These are phyloP conservation scores for Spodoptera littoralis DNA, from an alignment of 2,888 invertebrate genomes.

Conservation along the genomic window DNA sequence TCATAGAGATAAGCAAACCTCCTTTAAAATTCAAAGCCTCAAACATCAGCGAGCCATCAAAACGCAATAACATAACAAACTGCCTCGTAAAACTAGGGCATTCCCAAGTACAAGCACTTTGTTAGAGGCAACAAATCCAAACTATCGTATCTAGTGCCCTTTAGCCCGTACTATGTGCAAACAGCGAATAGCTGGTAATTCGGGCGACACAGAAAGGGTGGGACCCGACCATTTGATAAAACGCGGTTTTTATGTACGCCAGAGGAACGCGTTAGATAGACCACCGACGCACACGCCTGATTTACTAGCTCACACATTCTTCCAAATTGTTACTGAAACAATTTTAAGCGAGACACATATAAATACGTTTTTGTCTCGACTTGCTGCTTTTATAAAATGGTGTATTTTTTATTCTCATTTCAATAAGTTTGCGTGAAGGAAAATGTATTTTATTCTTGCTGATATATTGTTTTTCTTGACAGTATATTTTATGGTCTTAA, in stretches of 20 bases:
- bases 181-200: slow-evolving; percentile 75
- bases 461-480: no score
- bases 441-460: no score
- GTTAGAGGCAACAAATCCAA: slow-evolving; percentile 45
- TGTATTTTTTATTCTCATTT: no score
- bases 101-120: slow-evolving; percentile 45
- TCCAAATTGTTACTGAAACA: slow-evolving; percentile 8
- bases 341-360: background rate
- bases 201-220: slow-evolving; percentile 80
- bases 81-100: slow-evolving; percentile 45
- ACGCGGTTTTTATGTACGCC: slow-evolving; percentile 72
- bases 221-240: slow-evolving; percentile 71
- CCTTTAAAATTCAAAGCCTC: slow-evolving; percentile 1
- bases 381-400: background rate
- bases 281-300: slow-evolving; percentile 36
- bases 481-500: no score
- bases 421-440: no score
- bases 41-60: slow-evolving; percentile 35
- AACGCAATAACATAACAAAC: slow-evolving; percentile 48
- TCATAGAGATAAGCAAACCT: no score
- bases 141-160: slow-evolving; percentile 56
- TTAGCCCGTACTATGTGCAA: slow-evolving; percentile 61
- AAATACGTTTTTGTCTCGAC: slow-evolving; percentile 3
- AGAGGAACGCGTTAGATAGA: slow-evolving; percentile 52
- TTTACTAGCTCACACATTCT: slow-evolving; percentile 31